A percentile compares a stretch with the other conserved stretches of the same genome.
phyloP scores from a whole-genome alignment of 2,113 vertebrate genomes.

The Hemicordylus capensis region DNA sequence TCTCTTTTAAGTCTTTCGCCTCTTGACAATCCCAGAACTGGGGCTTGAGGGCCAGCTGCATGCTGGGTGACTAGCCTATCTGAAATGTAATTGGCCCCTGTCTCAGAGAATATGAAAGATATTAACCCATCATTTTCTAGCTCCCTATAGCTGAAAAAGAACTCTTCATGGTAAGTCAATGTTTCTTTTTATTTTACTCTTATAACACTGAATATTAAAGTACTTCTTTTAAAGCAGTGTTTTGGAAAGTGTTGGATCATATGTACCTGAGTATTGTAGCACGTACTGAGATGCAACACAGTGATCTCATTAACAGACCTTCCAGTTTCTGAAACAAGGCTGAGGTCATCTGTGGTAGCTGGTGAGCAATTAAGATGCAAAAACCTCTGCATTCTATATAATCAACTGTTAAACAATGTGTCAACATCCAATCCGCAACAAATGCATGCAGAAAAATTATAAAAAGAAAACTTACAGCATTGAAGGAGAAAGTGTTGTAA shows the following conservation, averaged over 20 bases:
- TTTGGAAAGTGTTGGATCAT: not conserved
- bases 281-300: not conserved
- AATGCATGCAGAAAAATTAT: not conserved
- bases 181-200: conserved; percentile 46
- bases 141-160: too few species aligned
- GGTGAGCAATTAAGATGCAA: not conserved
- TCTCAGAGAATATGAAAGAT: too few species aligned
- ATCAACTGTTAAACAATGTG: not conserved
- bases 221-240: not conserved
- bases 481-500: not conserved
- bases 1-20: too few species aligned
- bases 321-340: not conserved
- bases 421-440: not conserved
- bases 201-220: too few species aligned
- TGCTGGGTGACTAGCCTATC: too few species aligned
- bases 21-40: too few species aligned
- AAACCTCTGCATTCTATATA: too few species aligned
- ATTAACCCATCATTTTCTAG: too few species aligned
- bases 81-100: too few species aligned
- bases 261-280: not conserved
- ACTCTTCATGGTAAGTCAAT: too few species aligned
- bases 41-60: too few species aligned
- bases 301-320: not conserved
- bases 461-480: not conserved
- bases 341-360: not conserved